These are phyloP conservation scores for Progne subis DNA, from an alignment of 2,113 vertebrate species.

Conservation along the genomic window DNA sequence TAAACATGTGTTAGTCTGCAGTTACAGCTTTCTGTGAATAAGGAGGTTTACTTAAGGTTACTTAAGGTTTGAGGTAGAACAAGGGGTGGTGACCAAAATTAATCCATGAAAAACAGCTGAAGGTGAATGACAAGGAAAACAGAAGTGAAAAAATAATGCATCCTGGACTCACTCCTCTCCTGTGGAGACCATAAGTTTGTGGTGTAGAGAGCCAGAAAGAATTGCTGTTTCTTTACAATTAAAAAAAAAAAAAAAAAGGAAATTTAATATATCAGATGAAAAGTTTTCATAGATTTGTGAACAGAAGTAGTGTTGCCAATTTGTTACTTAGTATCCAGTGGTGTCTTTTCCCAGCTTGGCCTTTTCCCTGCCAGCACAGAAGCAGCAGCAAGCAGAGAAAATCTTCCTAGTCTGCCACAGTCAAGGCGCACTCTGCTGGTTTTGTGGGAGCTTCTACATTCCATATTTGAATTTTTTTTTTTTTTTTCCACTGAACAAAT, in stretches of 20 bases:
- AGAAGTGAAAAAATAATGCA: background rate
- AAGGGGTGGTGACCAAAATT: background rate
- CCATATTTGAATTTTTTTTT: background rate
- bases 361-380: background rate
- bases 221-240: background rate
- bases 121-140: background rate
- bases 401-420: background rate
- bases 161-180: background rate
- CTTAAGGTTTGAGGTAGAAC: background rate
- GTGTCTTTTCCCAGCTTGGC: background rate
- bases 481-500: background rate
- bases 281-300: background rate
- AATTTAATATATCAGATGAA: background rate
- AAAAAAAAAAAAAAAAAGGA: background rate
- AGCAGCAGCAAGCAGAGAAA: background rate
- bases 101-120: background rate
- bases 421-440: background rate
- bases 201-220: background rate
- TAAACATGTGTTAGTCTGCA: background rate
- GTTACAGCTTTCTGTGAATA: background rate
- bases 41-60: background rate
- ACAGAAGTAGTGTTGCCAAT: background rate
- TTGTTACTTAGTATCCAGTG: background rate
- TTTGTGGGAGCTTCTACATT: background rate
- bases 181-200: background rate